Conservation (phyloP, 2,888 invertebrate species). For the Polymixis flavicincta region DNA sequence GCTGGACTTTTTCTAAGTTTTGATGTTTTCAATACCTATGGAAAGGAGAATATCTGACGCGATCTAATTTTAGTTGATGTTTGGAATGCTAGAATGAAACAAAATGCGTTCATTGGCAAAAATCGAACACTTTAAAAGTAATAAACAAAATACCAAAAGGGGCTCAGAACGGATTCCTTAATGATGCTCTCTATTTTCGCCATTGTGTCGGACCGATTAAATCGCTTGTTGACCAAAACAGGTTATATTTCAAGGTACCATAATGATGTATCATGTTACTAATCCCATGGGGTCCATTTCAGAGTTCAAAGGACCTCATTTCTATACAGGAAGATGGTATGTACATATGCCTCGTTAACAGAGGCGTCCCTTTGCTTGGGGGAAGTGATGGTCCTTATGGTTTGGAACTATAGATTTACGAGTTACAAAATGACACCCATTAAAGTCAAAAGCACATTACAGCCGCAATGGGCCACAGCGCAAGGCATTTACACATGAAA, state of each 20-base stretch:
- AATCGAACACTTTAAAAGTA: too few relatives aligned
- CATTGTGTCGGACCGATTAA: neutral
- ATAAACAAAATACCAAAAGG: too few relatives aligned
- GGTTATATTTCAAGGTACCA: neutral
- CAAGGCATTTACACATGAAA: neutral
- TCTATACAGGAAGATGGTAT: too few relatives aligned
- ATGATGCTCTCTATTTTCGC: neutral
- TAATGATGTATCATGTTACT: neutral
- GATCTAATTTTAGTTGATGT: neutral
- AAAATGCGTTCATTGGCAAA: too few relatives aligned
- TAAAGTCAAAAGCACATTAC: too few relatives aligned
- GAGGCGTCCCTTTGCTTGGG: neutral
- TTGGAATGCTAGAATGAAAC: neutral
- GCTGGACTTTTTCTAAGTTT: too few relatives aligned
- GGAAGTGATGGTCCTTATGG: neutral
- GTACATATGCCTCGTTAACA: neutral
- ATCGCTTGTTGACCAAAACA: neutral
- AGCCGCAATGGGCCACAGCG: too few relatives aligned
- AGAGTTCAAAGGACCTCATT: constrained; percentile 3
- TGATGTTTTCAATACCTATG: too few relatives aligned
- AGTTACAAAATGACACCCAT: neutral
- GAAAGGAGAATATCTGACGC: too few relatives aligned
- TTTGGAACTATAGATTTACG: neutral
- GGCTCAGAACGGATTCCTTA: neutral
- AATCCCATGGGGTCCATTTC: neutral